Percentiles rank a stretch among this genome's conserved stretches.
Conservation (phyloP, 2,888 invertebrate species). For the Cheilosia pagana region DNA sequence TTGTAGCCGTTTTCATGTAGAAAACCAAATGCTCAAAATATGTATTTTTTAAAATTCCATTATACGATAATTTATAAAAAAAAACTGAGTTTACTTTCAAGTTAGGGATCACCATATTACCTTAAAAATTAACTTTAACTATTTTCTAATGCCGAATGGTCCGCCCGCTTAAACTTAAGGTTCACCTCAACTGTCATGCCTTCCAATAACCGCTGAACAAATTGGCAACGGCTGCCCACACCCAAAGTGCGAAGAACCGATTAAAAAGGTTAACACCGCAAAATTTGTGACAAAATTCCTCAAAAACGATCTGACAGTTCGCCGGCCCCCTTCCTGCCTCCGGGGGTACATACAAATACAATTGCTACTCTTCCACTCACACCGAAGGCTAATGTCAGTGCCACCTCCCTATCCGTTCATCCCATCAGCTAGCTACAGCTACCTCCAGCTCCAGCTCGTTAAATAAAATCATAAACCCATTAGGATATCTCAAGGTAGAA, state of each 20-base stretch:
- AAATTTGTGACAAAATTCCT: slow-evolving; percentile 6
- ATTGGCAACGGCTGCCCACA: background rate
- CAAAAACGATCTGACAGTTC: slow-evolving; percentile 1
- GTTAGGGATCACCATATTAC: too few relatives aligned
- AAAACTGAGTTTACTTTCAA: too few relatives aligned
- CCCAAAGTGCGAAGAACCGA: background rate
- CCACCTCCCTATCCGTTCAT: slow-evolving; percentile 3
- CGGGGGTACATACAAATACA: background rate
- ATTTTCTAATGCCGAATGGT: too few relatives aligned
- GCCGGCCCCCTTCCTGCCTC: background rate
- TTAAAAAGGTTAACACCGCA: background rate
- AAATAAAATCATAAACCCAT: slow-evolving; percentile 71
- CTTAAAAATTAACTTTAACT: too few relatives aligned
- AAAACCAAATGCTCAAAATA: too few relatives aligned
- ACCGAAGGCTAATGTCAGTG: slow-evolving; percentile 10
- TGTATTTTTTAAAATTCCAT: too few relatives aligned
- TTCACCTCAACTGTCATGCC: background rate
- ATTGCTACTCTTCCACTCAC: background rate
- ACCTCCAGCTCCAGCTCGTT: slow-evolving; percentile 21
- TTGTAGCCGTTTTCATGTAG: too few relatives aligned
- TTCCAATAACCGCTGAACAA: background rate
- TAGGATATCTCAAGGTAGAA: slow-evolving; percentile 55
- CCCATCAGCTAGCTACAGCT: slow-evolving; percentile 31
- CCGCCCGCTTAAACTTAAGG: background rate
- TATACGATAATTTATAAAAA: too few relatives aligned